Evolutionary conservation across 2,888 invertebrate genomes (phyloP).

Genomic region (Deroplatys truncata): DNA sequence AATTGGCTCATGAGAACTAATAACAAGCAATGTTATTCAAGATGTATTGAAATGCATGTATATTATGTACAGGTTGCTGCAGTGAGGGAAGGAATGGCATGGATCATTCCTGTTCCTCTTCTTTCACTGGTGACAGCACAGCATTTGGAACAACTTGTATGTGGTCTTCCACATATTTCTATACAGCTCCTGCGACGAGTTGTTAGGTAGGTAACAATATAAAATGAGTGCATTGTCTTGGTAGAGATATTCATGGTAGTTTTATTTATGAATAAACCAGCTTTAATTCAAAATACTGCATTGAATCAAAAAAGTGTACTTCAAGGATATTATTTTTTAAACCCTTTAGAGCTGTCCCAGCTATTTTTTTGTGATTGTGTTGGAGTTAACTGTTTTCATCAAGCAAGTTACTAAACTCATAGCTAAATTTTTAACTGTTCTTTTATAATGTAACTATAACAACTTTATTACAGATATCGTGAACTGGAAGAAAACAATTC

Average conservation of each 20-base stretch:
- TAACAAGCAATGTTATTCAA: too few relatives aligned
- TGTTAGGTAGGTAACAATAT: conserved; percentile 48
- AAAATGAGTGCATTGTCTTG: background rate
- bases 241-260: background rate
- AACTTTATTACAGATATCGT: conserved; percentile 49
- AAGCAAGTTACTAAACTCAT: too few relatives aligned
- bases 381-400: too few relatives aligned
- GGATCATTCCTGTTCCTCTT: conserved; percentile 60
- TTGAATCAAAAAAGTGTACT: too few relatives aligned
- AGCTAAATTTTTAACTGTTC: too few relatives aligned
- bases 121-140: conserved; percentile 56
- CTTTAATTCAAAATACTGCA: too few relatives aligned
- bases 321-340: too few relatives aligned
- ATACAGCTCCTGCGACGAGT: conserved; percentile 56
- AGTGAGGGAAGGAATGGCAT: conserved; percentile 60
- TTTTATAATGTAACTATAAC: background rate
- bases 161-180: conserved; percentile 59
- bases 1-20: too few relatives aligned
- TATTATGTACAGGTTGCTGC: conserved; percentile 45
- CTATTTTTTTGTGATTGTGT: too few relatives aligned
- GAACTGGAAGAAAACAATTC: conserved; percentile 59
- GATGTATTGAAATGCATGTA: too few relatives aligned
- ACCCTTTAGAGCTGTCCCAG: too few relatives aligned
- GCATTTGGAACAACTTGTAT: conserved; percentile 58
- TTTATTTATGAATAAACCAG: too few relatives aligned